Base-by-base conservation (phyloP, 1,140 invertebrate species). In the Dreissena rostriformis region DNA sequence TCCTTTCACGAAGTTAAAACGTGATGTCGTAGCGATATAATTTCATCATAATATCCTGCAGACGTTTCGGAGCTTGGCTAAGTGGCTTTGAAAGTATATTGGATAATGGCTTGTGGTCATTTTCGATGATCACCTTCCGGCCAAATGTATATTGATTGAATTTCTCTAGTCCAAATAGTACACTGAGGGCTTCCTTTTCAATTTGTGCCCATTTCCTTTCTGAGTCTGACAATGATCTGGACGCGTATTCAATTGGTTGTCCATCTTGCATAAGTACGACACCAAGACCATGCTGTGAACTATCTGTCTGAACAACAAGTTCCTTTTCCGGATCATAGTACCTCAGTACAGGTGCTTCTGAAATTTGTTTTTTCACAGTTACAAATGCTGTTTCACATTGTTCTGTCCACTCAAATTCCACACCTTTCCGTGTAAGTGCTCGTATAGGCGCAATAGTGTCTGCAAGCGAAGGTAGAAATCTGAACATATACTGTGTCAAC, bases 131-230 rank as follows among this genome's bases (percentile, higher is more conserved):
- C 0, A 91, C 74, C 63, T 76, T 75, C 39, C 87, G 86, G 1
- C 92, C 93, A 87, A 81, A 88, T 6, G 86, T 87, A 55, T 88
- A 89, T 28, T 89, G 88, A 26, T 89, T 68, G 52, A 90, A 88
- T 14, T 73, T 29, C 61, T 89, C 80, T 8, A 86, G 86, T 15
- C 90, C 90, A 86, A 94, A 95, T 14, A 95, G 88, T 49, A 95
- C 93, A 12, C 94, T 92, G 4, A 94, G 86, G 7, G 93, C 88
- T 86, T 95, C 93, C 80, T 93, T 92, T 77, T 95, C 93, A 2
- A 94, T 92, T 86, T 94, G 93, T 17, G 90, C 92, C 83, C 94
- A 95, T 63, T 94, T 94, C 51, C 87, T n/a, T 88, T 95, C 93
- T 61, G 91, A 88, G 76, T 86, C 7, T 7, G 92, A 93, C 19